These are phyloP conservation scores for Galbula dea DNA, from an alignment of 2,113 vertebrate species.

Conservation along the genomic window DNA sequence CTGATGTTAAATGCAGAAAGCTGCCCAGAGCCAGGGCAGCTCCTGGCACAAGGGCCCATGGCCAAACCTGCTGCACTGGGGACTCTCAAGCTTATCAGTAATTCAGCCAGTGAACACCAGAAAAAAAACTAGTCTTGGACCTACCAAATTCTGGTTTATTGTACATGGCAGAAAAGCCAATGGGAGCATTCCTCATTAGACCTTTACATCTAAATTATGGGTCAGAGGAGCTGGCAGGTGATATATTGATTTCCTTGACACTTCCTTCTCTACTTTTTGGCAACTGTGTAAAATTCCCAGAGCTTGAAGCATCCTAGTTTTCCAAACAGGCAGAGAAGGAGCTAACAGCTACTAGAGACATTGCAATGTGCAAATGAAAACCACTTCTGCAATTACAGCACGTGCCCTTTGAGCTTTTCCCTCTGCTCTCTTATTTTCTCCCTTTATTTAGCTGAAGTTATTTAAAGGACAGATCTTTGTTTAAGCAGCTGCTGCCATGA, in stretches of 20 bases:
- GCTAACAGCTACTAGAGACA: background rate
- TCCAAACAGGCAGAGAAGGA: background rate
- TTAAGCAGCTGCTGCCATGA: conserved; percentile 69
- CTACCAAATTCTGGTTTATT: background rate
- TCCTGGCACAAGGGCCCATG: rapidly evolving
- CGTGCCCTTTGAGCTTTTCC: conserved; percentile 3
- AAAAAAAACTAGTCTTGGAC: background rate
- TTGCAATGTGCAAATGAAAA: background rate
- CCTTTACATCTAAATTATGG: rapidly evolving
- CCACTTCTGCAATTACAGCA: background rate
- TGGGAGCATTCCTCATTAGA: background rate
- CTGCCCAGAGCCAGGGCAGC: background rate
- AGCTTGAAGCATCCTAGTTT: background rate
- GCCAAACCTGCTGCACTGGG: background rate
- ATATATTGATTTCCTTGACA: rapidly evolving
- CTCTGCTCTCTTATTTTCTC: background rate
- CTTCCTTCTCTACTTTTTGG: background rate
- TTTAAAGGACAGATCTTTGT: conserved; percentile 62
- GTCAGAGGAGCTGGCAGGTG: background rate
- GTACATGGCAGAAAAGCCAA: background rate
- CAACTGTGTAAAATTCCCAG: background rate
- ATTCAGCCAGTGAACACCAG: background rate
- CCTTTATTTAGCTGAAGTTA: conserved; percentile 46
- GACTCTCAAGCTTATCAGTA: rapidly evolving
- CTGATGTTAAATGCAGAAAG: background rate